These are phyloP conservation scores for Drosophila colorata DNA, from an alignment of 2,888 invertebrate species.

Conservation along the genomic window DNA sequence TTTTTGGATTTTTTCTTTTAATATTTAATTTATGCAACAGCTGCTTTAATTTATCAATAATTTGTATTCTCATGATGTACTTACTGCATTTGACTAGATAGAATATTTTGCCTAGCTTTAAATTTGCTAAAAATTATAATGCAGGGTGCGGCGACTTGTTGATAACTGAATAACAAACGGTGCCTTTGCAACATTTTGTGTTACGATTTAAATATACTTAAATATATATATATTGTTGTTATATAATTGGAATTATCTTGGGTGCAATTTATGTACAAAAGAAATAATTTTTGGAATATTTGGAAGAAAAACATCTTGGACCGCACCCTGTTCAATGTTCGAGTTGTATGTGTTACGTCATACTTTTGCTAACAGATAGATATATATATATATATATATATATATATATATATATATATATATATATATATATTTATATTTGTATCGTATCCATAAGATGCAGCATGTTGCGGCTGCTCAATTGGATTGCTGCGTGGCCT, in stretches of 20 bases:
- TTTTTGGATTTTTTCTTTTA: constrained; percentile 2
- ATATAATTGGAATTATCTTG: constrained; percentile 22
- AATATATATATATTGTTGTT: constrained; percentile 18
- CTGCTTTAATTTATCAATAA: constrained; percentile 23
- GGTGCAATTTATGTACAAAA: constrained; percentile 57
- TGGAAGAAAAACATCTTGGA: constrained; percentile 36
- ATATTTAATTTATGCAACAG: constrained; percentile 37
- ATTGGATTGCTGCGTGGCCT: constrained; percentile 20
- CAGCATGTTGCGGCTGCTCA: not conserved
- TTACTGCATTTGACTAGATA: constrained; percentile 53
- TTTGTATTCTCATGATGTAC: constrained; percentile 20
- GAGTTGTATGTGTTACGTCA: constrained; percentile 14
- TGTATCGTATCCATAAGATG: constrained; percentile 7
- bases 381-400: not conserved
- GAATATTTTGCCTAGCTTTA: constrained; percentile 55
- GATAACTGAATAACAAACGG: constrained; percentile 45
- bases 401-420: not conserved
- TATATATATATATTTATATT: constrained; percentile 4
- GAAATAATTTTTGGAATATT: constrained; percentile 30
- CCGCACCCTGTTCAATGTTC: constrained; percentile 35
- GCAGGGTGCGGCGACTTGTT: constrained; percentile 52
- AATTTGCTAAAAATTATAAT: constrained; percentile 66
- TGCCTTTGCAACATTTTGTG: constrained; percentile 59
- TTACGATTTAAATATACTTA: constrained; percentile 21
- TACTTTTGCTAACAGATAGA: constrained; percentile 35